Percentiles rank a stretch among this genome's conserved stretches.
These are phyloP conservation scores for Tokudaia muenninki DNA, from an alignment of 2,797 vertebrate genomes.

Conservation along the genomic window DNA sequence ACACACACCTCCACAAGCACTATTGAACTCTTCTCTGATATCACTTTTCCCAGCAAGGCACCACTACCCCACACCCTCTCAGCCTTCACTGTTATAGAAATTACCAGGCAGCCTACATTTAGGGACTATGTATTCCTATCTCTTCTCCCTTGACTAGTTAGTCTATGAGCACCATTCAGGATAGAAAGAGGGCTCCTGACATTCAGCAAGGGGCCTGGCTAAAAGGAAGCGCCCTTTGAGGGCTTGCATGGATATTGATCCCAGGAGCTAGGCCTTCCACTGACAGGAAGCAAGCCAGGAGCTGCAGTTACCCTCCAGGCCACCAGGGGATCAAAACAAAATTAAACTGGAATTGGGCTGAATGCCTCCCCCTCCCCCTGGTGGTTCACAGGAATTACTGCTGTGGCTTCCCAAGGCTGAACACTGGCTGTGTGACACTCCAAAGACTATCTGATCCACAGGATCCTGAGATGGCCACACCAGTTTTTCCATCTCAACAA, in stretches of 20 bases:
- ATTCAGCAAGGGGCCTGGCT: neutral
- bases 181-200: neutral
- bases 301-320: conserved; percentile 75
- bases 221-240: neutral
- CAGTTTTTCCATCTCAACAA: conserved; percentile 35
- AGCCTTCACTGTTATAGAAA: neutral
- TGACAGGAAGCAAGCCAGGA: neutral
- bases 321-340: conserved; percentile 57
- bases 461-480: neutral
- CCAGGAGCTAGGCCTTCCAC: neutral
- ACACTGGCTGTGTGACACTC: neutral
- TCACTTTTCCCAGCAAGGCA: neutral
- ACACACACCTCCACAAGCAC: neutral
- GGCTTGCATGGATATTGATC: neutral
- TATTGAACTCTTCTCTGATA: neutral
- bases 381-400: conserved; percentile 38
- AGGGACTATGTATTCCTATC: neutral
- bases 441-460: neutral
- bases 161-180: neutral
- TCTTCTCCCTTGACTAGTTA: neutral
- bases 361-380: conserved; percentile 65
- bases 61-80: neutral
- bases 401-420: neutral
- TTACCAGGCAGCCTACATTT: neutral
- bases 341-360: neutral